Conservation (phyloP, 2,888 invertebrate species). For the Caenorhabditis macrosperma region DNA sequence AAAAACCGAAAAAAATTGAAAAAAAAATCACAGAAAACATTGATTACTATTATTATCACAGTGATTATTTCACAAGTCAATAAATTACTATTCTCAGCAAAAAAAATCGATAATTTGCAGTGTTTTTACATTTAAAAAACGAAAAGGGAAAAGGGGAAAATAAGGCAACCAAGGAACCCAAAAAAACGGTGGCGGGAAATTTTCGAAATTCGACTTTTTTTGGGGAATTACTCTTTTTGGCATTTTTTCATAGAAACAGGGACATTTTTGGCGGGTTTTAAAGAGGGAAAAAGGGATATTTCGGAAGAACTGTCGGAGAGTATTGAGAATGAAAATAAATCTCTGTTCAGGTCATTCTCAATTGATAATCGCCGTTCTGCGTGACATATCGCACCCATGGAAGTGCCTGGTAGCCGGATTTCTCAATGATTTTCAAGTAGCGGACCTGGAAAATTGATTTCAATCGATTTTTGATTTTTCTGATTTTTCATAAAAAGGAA, state of each 20-base stretch:
- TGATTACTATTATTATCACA: background rate
- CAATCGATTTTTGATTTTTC: too few species aligned
- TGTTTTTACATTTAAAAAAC: background rate
- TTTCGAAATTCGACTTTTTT: background rate
- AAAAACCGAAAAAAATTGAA: background rate
- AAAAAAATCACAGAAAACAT: background rate
- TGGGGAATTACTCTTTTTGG: constrained; percentile 4
- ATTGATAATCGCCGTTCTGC: constrained; percentile 97
- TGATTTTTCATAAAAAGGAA: background rate
- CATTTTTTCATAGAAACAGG: background rate
- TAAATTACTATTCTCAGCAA: constrained; percentile 45
- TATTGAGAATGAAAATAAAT: too few species aligned
- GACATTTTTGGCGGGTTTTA: too few species aligned
- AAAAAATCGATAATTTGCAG: too few species aligned
- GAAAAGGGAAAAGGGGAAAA: background rate
- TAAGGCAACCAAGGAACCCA: constrained; percentile 45
- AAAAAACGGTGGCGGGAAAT: constrained; percentile 17
- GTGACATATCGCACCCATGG: constrained; percentile 99
- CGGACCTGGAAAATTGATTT: constrained; percentile 84
- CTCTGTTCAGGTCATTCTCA: constrained; percentile 84
- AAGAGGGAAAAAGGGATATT: too few species aligned
- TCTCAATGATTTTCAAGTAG: constrained; percentile 97
- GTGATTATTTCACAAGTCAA: constrained; percentile 17
- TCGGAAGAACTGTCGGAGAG: too few species aligned
- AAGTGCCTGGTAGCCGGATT: constrained; percentile 97